Percentiles rank a stretch among this genome's conserved stretches.
phyloP scores from a whole-genome alignment of 1,140 invertebrate species.

The Euglossa dilemma region DNA sequence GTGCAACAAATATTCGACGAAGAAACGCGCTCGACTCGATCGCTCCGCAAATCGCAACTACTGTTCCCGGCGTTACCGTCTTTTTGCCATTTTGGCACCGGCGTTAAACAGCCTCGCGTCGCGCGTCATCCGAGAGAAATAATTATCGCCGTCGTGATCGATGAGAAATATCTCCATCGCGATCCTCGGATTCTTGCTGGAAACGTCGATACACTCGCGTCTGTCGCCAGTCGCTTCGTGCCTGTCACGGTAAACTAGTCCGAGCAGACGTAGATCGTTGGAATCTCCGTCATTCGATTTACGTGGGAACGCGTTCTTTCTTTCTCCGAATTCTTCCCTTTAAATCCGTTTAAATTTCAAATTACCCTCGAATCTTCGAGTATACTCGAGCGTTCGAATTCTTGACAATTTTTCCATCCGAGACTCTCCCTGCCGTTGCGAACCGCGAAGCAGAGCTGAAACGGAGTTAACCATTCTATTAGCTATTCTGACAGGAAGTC shows the following conservation, averaged over 20 bases:
- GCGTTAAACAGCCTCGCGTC: background rate
- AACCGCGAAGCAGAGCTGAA: too few relatives aligned
- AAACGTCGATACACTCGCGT: background rate
- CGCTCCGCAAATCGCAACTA: background rate
- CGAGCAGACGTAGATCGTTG: too few relatives aligned
- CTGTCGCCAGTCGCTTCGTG: background rate
- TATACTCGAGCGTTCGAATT: too few relatives aligned
- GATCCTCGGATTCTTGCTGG: background rate
- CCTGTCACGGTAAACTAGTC: background rate
- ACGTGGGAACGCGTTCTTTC: too few relatives aligned
- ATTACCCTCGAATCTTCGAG: background rate
- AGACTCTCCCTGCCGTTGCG: too few relatives aligned
- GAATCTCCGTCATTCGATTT: too few relatives aligned
- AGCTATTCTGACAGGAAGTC: too few relatives aligned
- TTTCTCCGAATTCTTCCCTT: too few relatives aligned
- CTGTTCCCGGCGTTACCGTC: too few relatives aligned
- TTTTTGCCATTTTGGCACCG: background rate
- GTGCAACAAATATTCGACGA: background rate
- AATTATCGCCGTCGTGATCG: background rate
- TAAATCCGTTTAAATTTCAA: too few relatives aligned
- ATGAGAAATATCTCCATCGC: background rate
- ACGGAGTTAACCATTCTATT: too few relatives aligned
- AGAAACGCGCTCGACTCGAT: background rate
- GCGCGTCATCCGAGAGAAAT: background rate
- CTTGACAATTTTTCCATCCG: too few relatives aligned